Conservation (phyloP, 2,888 invertebrate genomes). For the Drosophila merina region DNA sequence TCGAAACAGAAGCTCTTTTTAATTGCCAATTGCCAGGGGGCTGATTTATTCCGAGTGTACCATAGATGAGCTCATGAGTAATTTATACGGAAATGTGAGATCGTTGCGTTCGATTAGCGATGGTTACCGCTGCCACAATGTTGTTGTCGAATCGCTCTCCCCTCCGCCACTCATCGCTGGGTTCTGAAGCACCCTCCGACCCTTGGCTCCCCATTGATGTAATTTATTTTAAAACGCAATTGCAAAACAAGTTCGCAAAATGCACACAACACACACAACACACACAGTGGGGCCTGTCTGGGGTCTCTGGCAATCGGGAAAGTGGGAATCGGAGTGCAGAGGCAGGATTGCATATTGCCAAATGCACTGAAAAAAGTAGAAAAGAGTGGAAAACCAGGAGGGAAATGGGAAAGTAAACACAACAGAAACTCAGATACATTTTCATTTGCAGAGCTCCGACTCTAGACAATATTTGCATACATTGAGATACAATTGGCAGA, state of each 20-base stretch:
- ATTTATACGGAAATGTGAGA: slow-evolving; percentile 55
- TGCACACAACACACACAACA: slow-evolving; percentile 25
- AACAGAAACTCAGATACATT: slow-evolving; percentile 11
- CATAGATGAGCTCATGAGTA: slow-evolving; percentile 32
- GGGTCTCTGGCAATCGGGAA: slow-evolving; percentile 1
- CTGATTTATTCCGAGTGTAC: neutral
- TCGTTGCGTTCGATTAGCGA: slow-evolving; percentile 54
- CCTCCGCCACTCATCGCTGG: neutral
- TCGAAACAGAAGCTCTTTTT: too few relatives aligned
- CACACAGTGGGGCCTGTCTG: neutral
- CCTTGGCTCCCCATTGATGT: slow-evolving; percentile 52
- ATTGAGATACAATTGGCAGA: neutral
- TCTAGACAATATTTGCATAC: neutral
- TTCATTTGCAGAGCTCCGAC: neutral
- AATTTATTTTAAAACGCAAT: slow-evolving; percentile 76
- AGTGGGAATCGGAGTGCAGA: slow-evolving; percentile 42
- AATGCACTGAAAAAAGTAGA: slow-evolving; percentile 31
- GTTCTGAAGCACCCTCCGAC: neutral
- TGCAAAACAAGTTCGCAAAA: slow-evolving; percentile 60
- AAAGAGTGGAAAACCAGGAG: slow-evolving; percentile 7
- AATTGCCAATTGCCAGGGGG: too few relatives aligned
- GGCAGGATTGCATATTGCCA: slow-evolving; percentile 31
- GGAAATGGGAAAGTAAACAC: slow-evolving; percentile 31
- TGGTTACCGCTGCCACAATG: slow-evolving; percentile 37
- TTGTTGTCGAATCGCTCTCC: slow-evolving; percentile 13